Base-by-base conservation (phyloP, 2,797 vertebrate genomes). In the Pangasius krempfi region DNA sequence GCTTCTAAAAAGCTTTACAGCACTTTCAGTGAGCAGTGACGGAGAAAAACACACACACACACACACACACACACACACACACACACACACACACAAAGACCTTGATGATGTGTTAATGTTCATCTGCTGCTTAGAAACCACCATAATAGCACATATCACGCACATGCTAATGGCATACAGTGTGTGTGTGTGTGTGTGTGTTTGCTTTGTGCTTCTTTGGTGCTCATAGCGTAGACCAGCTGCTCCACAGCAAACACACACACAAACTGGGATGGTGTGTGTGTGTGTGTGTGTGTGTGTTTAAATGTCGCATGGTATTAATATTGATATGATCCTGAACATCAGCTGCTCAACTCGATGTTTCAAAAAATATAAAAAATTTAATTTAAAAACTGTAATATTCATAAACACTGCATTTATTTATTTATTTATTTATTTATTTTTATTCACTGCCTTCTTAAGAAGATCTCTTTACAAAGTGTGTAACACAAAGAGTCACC, bases 191-290 rank as follows among this genome's bases (percentile, higher is more conserved):
- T 52, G 62, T 22, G 30, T 62, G 52, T 25, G 37, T 68, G 78
- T 87, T 85, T 86, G 84, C 68, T 33, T 52, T 60, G 62, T 83
- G 18, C 72, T 37, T 2, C 54, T 75, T n/a, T 52, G n/a, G 52
- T 80, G 40, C 47, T 88, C 80, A 76, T 5, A 76, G 22, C 9
- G 18, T 82, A 62, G 72, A 82, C 60, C 87, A 90, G 70, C 70
- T 88, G 78, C 56, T 56, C 56, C 47, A 40, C 58, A 68, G 84
- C 50, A 89, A 89, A 90, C 86, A 40, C 40, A 90, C 84, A 86
- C 50, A 78, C 47, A 16, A 52, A 52, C 5, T 30, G 20, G 47
- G 6, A 30, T 78, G 75, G 9, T 50, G 25, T 5, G 33, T 33
- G 33, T 33, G 33, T 89, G 5, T 70, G 60, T 73, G 62, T 66